Percentiles rank a stretch among this genome's conserved stretches.
phyloP scores from a whole-genome alignment of 2,888 invertebrate species.

The Thymelicus lineola region DNA sequence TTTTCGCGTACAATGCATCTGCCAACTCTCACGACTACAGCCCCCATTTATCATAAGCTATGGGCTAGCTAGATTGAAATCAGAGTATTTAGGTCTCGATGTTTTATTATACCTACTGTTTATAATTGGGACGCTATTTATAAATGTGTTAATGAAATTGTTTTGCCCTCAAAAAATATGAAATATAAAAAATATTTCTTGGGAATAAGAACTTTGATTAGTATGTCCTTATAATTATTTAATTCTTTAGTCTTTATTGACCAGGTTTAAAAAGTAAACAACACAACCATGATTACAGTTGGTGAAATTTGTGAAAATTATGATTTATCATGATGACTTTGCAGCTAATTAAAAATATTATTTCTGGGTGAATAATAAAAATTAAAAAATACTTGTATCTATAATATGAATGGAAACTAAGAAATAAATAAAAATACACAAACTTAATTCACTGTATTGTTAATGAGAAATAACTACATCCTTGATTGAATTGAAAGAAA shows the following conservation, averaged over 20 bases:
- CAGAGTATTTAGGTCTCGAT: constrained; percentile 29
- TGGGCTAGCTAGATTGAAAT: constrained; percentile 32
- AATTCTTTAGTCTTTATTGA: too few relatives aligned
- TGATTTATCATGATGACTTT: too few relatives aligned
- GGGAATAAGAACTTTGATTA: too few relatives aligned
- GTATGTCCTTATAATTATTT: too few relatives aligned
- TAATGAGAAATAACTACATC: neutral
- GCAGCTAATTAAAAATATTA: too few relatives aligned
- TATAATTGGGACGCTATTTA: constrained; percentile 20
- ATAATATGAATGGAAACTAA: neutral
- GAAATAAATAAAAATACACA: too few relatives aligned
- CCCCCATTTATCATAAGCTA: constrained; percentile 35
- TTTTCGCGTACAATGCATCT: constrained; percentile 39
- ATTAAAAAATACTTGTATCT: too few relatives aligned
- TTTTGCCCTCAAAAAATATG: neutral
- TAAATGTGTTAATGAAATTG: constrained; percentile 9
- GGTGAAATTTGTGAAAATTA: too few relatives aligned
- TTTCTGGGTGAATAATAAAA: neutral
- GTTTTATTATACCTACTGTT: constrained; percentile 22
- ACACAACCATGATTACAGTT: too few relatives aligned
- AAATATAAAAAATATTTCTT: too few relatives aligned
- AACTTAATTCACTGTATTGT: neutral
- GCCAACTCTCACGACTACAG: constrained; percentile 37
- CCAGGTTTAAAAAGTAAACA: too few relatives aligned
- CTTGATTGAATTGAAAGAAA: neutral